Conservation (phyloP, 2,888 invertebrate species). For the Acanthoscelides obtectus region DNA sequence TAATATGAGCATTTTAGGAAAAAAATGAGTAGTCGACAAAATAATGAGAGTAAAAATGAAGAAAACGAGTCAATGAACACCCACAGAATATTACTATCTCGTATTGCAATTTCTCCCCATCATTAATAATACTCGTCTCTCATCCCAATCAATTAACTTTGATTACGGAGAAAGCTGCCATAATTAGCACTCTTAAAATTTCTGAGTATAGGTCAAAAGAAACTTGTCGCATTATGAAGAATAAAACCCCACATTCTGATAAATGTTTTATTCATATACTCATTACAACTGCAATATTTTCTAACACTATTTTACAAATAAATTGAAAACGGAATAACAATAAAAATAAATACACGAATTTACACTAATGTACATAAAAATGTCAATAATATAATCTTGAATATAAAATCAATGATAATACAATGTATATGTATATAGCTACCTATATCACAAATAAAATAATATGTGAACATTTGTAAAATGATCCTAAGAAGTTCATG, state of each 20-base stretch:
- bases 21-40: too few species aligned
- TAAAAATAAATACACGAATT: constrained; percentile 44
- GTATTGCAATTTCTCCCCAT: too few species aligned
- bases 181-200: too few species aligned
- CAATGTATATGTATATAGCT: constrained; percentile 5
- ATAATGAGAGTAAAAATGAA: too few species aligned
- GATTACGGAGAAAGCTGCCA: too few species aligned
- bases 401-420: background rate
- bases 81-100: too few species aligned
- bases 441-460: constrained; percentile 23
- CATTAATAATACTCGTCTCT: too few species aligned
- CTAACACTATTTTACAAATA: constrained; percentile 48
- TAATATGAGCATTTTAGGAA: too few species aligned
- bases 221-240: background rate
- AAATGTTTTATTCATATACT: constrained; percentile 39
- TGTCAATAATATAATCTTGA: constrained; percentile 5
- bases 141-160: too few species aligned
- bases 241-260: constrained; percentile 9
- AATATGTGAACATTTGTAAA: constrained; percentile 11
- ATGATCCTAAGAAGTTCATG: constrained; percentile 20
- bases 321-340: constrained; percentile 36
- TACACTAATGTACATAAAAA: constrained; percentile 36
- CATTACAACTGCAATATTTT: constrained; percentile 45
- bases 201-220: too few species aligned
- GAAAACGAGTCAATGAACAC: too few species aligned